Evolutionary conservation across 2,797 vertebrate genomes (phyloP), one percentile per base, ranked within the genome.

Genomic region (Melanotaenia boesemani): DNA sequence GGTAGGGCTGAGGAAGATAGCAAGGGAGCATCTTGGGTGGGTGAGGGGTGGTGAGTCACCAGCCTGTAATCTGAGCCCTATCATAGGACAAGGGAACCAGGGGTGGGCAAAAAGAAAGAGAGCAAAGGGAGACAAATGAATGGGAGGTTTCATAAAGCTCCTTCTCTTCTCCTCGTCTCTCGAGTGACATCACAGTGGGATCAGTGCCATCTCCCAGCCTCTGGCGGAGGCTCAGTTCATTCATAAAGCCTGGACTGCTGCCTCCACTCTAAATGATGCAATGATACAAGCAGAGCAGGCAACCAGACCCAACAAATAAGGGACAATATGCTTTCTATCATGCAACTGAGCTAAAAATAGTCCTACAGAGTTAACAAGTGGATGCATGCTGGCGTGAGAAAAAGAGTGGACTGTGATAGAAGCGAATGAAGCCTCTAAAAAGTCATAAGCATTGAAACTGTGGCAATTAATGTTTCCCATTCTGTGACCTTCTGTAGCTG

Each of bases 161-260:
- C 76, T 85, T 91, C 71, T 79, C 86, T 86, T 86, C 84, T 88
- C 77, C 67, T 80, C 28, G 72, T 87, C 88, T 84, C 80, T 86
- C 62, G 84, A 84, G 91, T 95, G 94, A 95, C 94, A 95, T 95
- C 94, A 95, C 80, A 83, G 67, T 85, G 90, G 93, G 94, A 93
- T 89, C 84, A 1, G 88, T 88, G 92, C 91, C 91, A 92, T 91
- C 82, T 85, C 88, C 79, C 90, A 85, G 89, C 87, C 91, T 91
- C 90, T 88, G 84, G 81, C 83, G 71, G 85, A 89, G 88, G 91
- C 85, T 91, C 69, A 41, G 67, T 93, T 94, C 93, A 95, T 95
- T 95, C 94, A 94, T 92, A 93, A 94, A 92, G 88, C 81, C 85
- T 75, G 71, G 80, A 82, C 89, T 78, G 65, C 82, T 80, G 87